Conservation (phyloP, 1,140 invertebrate genomes). For the Aphis craccivora region DNA sequence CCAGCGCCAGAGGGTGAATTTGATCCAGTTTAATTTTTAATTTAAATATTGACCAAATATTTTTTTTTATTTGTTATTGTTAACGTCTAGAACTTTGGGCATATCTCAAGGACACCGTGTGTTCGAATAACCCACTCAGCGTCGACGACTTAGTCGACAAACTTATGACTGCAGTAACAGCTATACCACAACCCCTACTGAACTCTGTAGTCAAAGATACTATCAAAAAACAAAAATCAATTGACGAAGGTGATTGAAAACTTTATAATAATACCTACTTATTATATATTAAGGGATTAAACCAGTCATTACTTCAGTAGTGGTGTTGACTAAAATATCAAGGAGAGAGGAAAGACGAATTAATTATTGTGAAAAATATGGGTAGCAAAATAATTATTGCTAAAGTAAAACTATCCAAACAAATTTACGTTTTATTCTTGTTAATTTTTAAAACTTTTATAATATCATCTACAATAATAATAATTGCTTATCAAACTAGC, state of each 20-base stretch:
- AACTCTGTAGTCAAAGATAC: conserved; percentile 63
- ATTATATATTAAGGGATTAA: no score
- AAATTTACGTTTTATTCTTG: no score
- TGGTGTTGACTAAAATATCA: no score
- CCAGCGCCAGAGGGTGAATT: conserved; percentile 58
- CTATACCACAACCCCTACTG: conserved; percentile 63
- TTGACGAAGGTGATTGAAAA: conserved; percentile 58
- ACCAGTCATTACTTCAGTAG: no score
- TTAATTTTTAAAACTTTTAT: no score
- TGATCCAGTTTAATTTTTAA: neutral
- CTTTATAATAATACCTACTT: neutral
- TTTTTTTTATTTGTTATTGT: neutral
- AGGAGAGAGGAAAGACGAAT: no score
- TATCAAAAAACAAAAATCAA: conserved; percentile 61
- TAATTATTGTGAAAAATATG: no score
- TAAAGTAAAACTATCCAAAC: no score
- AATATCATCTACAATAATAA: no score
- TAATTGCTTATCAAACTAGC: no score
- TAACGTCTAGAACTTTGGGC: conserved; percentile 61
- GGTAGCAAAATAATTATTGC: no score
- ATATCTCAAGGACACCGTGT: conserved; percentile 62
- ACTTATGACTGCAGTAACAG: conserved; percentile 61
- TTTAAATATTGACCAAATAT: neutral
- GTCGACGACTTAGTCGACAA: conserved; percentile 64
- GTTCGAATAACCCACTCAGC: conserved; percentile 64